Base-by-base conservation (phyloP, 1,140 invertebrate species). In the Drosophila simulans region DNA sequence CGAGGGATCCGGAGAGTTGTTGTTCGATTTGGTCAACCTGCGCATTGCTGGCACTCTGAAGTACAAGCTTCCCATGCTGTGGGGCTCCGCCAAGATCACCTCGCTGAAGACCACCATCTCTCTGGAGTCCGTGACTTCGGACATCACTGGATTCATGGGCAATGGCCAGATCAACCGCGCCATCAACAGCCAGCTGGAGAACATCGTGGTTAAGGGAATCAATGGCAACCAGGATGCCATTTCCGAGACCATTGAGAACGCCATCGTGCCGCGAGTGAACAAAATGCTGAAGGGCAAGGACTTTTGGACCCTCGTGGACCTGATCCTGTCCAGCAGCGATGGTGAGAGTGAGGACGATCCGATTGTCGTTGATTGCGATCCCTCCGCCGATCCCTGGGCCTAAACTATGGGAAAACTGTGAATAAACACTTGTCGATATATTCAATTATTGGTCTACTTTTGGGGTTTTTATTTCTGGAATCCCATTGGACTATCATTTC, bases 31-130 rank as follows among this genome's bases (percentile, higher is more conserved):
- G 66, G 56, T 80, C 39, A 90, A 92, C 56, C 51, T 92, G 37
- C 88, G 90, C 37, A 53, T 92, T 27, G 77, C 72, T 27, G 91
- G 90, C 46, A 64, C 48, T 8, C 25, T 92, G 42, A 91, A 77
- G 31, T 92, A 92, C 68, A 92, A 92, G 51, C 68, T 91, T 22
- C 91, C 91, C 25, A 46, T 92, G 13, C 42, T 92, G 53, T 91
- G 90, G 90, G 91, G 91, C 13, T 92, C 91, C 8, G 89, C 85
- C 10, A 91, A 91, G 59, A 91, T 92, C 48, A 70, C 66, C 15
- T 91, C 90, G 1, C 60, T 92, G 51, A 80, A 91, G 57, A 84
- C 88, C 45, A 75, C 64, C 64, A 64, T 92, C n/a, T 58, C 68
- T 1, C 25, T 92, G 76, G 91, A 48, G 7, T 56, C 60, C 11